phyloP scores from a whole-genome alignment of 2,113 vertebrate genomes.

The Lichenostomus cassidix region DNA sequence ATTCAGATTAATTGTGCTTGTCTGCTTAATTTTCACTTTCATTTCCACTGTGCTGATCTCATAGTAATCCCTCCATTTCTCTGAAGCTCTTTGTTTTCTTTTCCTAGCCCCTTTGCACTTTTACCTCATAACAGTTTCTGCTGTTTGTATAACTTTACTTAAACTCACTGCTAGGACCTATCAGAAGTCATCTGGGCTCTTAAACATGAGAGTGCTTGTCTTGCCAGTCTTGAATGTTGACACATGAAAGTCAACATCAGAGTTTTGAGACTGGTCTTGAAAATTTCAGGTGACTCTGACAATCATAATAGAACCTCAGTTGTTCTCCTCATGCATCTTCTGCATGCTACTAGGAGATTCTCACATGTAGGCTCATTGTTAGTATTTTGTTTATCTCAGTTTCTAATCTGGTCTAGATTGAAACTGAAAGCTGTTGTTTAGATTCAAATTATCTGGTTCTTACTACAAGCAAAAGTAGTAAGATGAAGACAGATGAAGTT shows the following conservation, averaged over 20 bases:
- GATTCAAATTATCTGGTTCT: neutral
- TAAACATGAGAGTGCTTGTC: neutral
- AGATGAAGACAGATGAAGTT: neutral
- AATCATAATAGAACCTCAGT: neutral
- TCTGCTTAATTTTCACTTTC: neutral
- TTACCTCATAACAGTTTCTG: neutral
- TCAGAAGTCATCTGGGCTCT: accelerated
- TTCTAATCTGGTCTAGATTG: neutral
- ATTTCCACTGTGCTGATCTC: neutral
- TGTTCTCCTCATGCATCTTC: neutral
- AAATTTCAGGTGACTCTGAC: neutral
- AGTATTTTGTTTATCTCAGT: neutral
- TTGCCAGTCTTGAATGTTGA: neutral
- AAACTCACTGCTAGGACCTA: neutral
- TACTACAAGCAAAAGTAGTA: neutral
- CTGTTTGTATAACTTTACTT: neutral
- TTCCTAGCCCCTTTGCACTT: neutral
- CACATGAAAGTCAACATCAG: neutral
- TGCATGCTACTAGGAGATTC: neutral
- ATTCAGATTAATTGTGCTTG: neutral
- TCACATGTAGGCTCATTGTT: neutral
- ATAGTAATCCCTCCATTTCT: neutral
- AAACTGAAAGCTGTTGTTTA: neutral
- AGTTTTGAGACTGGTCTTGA: neutral
- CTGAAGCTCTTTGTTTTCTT: neutral